phyloP scores from a whole-genome alignment of 2,888 invertebrate genomes.

The Leptinotarsa juncta region DNA sequence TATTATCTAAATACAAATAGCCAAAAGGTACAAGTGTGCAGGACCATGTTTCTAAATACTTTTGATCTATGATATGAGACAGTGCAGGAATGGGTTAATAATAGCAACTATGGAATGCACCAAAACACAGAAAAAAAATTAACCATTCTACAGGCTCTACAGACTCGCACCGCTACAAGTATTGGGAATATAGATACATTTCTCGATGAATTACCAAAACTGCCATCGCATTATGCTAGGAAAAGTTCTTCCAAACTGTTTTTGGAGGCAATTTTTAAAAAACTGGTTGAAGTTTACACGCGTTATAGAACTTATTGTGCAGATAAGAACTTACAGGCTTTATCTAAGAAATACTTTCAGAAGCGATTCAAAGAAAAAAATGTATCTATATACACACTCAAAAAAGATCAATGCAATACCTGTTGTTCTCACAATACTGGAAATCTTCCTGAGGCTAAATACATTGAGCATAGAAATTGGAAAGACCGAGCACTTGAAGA shows the following conservation, averaged over 20 bases:
- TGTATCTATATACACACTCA: background rate
- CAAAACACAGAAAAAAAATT: conserved; percentile 18
- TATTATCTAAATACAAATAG: background rate
- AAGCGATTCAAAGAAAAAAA: too few relatives aligned
- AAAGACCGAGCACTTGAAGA: background rate
- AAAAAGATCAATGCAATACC: conserved; percentile 1
- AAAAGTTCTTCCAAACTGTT: conserved; percentile 28
- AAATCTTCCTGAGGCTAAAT: background rate
- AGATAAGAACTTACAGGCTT: conserved; percentile 1
- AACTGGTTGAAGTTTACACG: conserved; percentile 18
- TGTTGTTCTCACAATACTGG: background rate
- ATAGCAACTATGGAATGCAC: conserved; percentile 25
- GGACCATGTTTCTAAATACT: conserved; percentile 19
- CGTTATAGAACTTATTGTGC: conserved; percentile 21
- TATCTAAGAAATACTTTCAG: too few relatives aligned
- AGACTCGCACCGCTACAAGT: conserved; percentile 8
- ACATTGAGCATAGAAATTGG: background rate
- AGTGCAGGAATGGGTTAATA: conserved; percentile 29
- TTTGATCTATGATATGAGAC: conserved; percentile 28
- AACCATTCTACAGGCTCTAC: conserved; percentile 1
- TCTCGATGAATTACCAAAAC: conserved; percentile 31
- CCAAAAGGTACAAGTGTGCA: conserved; percentile 11
- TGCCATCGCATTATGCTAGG: conserved; percentile 29
- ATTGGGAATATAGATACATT: conserved; percentile 21
- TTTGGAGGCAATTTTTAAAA: conserved; percentile 29